Evolutionary conservation across 2,797 vertebrate genomes (phyloP).

Genomic region (Cryptoblepharus egeriae): DNA sequence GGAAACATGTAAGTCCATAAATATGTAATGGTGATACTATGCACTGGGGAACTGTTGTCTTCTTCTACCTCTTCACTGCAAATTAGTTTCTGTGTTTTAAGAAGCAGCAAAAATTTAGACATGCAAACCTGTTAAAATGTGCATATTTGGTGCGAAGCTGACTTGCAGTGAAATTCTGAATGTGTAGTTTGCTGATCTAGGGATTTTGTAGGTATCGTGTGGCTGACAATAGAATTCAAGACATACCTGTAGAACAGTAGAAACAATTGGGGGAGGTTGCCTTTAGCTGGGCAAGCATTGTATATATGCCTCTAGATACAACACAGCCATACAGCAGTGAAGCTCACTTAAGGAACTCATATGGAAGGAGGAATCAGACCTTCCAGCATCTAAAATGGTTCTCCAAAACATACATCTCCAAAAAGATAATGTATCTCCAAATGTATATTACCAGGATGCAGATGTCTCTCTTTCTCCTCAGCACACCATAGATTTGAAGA

Average conservation of each 20-base stretch:
- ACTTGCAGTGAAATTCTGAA: background rate
- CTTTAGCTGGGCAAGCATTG: too few relatives aligned
- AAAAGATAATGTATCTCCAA: too few relatives aligned
- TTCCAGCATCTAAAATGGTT: too few relatives aligned
- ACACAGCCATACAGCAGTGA: background rate
- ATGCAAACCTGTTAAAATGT: background rate
- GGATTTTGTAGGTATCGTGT: background rate
- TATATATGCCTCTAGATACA: too few relatives aligned
- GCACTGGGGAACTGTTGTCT: background rate
- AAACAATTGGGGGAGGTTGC: background rate
- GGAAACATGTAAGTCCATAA: background rate
- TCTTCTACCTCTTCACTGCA: background rate
- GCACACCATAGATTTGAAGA: too few relatives aligned
- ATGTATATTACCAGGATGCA: too few relatives aligned
- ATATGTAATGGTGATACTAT: background rate
- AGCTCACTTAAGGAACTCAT: too few relatives aligned
- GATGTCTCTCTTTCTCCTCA: too few relatives aligned
- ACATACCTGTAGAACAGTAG: too few relatives aligned
- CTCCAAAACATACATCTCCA: too few relatives aligned
- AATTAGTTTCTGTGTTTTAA: background rate
- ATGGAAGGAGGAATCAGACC: too few relatives aligned
- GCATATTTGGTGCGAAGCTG: background rate
- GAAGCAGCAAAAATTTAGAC: background rate
- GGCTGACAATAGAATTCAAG: background rate
- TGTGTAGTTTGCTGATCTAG: background rate